Percentiles rank a stretch among this genome's conserved stretches.
These are phyloP conservation scores for Mesitornis unicolor DNA, from an alignment of 2,113 vertebrate genomes.

Conservation along the genomic window DNA sequence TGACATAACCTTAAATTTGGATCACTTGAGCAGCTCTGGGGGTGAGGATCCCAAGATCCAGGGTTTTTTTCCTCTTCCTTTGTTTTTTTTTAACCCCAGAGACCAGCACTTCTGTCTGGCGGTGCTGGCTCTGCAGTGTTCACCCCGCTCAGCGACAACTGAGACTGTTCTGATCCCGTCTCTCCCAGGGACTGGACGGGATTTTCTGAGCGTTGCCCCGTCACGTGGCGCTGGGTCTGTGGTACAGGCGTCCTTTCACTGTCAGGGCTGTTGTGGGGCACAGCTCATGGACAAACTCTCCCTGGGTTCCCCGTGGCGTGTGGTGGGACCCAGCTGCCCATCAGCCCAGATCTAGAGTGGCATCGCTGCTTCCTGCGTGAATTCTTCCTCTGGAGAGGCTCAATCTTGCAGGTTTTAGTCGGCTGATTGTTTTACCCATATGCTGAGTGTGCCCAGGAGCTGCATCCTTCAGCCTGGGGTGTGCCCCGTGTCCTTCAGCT, in stretches of 20 bases:
- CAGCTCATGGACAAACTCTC: background rate
- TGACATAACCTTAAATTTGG: background rate
- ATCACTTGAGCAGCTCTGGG: background rate
- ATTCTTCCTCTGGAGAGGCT: background rate
- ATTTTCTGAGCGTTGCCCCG: background rate
- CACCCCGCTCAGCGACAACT: accelerated
- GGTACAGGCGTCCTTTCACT: background rate
- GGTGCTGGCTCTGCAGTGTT: background rate
- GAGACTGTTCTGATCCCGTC: background rate
- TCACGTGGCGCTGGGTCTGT: accelerated
- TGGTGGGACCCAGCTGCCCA: background rate
- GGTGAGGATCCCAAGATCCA: background rate
- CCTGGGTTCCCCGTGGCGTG: accelerated
- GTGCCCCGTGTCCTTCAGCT: accelerated
- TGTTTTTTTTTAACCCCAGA: background rate
- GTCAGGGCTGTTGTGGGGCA: background rate
- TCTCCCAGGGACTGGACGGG: background rate
- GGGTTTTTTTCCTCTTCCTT: background rate
- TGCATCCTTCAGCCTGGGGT: background rate
- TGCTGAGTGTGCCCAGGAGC: background rate
- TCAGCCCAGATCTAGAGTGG: background rate
- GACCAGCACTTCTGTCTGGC: background rate
- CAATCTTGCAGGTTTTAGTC: accelerated
- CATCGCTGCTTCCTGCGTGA: background rate
- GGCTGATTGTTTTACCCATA: accelerated